Evolutionary conservation across 2,888 invertebrate species (phyloP).

Genomic region (Harmothoe impar): DNA sequence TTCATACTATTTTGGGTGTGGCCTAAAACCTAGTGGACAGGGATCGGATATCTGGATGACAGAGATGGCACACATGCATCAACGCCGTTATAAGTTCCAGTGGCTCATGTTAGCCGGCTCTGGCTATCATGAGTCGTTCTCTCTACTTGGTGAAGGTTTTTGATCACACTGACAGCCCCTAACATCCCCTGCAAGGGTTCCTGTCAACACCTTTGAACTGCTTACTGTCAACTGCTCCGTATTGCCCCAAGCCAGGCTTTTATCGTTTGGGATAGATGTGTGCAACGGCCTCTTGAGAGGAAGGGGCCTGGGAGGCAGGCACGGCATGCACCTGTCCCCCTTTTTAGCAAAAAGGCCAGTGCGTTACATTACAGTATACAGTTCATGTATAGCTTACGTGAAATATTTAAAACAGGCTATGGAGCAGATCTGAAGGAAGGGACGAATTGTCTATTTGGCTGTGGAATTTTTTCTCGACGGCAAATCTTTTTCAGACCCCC

Average conservation of each 20-base stretch:
- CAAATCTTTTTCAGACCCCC: too few species aligned
- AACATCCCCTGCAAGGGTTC: not conserved
- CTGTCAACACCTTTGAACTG: constrained; percentile 13
- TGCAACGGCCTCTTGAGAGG: too few species aligned
- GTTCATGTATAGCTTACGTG: too few species aligned
- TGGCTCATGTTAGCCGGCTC: not conserved
- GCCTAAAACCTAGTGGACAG: not conserved
- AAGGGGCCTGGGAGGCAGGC: too few species aligned
- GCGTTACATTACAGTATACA: not conserved
- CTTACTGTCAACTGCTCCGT: not conserved
- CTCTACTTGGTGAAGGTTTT: not conserved
- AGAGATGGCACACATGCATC: not conserved
- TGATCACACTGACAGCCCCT: not conserved
- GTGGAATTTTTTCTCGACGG: too few species aligned
- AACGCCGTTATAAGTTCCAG: not conserved
- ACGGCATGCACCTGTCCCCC: too few species aligned
- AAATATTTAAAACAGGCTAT: too few species aligned
- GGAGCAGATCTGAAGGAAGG: too few species aligned
- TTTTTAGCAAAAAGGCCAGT: too few species aligned
- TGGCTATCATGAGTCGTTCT: not conserved
- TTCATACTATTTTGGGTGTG: too few species aligned
- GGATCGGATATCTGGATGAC: not conserved
- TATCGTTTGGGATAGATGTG: not conserved
- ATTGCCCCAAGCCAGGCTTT: not conserved
- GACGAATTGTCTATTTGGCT: too few species aligned